These are phyloP conservation scores for Drosophila paulistorum DNA, from an alignment of 1,140 invertebrate genomes.

Conservation along the genomic window DNA sequence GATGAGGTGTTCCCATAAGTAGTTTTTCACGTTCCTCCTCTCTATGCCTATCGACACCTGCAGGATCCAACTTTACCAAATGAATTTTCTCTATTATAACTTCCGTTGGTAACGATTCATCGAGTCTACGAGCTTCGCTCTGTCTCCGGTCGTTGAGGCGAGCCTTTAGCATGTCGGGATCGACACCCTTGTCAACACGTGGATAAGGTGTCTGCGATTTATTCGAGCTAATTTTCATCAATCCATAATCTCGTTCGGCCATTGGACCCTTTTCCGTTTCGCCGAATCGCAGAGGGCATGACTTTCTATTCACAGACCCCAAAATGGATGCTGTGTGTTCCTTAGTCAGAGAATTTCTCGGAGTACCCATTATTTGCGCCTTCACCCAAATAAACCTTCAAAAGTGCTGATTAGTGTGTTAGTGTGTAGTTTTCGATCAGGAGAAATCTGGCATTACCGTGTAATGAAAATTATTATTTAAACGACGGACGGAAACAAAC, in stretches of 20 bases:
- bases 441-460: background rate
- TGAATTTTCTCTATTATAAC: no score
- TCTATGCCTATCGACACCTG: background rate
- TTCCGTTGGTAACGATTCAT: background rate
- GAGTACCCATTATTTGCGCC: background rate
- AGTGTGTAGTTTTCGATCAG: background rate
- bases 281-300: background rate
- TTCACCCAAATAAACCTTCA: no score
- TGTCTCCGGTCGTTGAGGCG: slow-evolving; percentile 26
- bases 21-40: background rate
- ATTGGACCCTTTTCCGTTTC: background rate
- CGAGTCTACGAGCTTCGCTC: no score
- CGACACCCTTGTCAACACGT: slow-evolving; percentile 1
- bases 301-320: background rate
- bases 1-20: slow-evolving; percentile 16
- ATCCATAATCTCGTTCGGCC: slow-evolving; percentile 39
- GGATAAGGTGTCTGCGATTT: slow-evolving; percentile 50
- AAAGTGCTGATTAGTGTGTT: background rate
- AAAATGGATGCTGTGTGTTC: background rate
- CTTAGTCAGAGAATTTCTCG: background rate
- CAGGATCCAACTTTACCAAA: background rate
- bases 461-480: background rate
- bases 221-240: slow-evolving; percentile 19
- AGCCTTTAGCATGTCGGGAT: slow-evolving; percentile 17
- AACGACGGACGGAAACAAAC: background rate